A percentile compares a stretch with the other conserved stretches of the same genome.
Evolutionary conservation across 2,797 vertebrate species (phyloP).

Genomic region (Mus spretus): DNA sequence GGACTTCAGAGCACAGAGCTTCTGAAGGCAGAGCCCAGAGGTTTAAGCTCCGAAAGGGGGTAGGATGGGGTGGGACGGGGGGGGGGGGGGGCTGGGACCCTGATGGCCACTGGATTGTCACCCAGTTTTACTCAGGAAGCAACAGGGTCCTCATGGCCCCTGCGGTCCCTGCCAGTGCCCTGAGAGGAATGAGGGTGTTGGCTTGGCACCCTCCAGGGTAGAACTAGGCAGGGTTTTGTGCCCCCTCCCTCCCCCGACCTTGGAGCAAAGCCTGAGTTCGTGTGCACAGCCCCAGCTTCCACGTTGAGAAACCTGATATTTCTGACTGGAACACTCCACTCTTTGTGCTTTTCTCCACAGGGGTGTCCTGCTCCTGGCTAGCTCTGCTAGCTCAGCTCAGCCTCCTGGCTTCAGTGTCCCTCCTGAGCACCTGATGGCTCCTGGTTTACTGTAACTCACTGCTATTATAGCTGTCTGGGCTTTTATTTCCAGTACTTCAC

Average conservation of each 20-base stretch:
- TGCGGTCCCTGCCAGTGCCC: not conserved
- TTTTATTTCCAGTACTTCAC: constrained; percentile 34
- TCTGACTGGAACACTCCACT: constrained; percentile 55
- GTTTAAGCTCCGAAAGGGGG: not conserved
- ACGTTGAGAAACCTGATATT: constrained; percentile 61
- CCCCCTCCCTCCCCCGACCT: not conserved
- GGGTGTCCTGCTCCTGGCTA: not conserved
- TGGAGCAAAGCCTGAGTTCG: constrained; percentile 37
- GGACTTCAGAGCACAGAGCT: not conserved
- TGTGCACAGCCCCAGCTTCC: not conserved
- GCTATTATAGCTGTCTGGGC: constrained; percentile 46
- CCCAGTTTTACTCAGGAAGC: not conserved
- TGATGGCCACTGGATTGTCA: not conserved
- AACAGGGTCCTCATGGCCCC: not conserved
- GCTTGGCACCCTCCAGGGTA: not conserved
- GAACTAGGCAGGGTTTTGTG: constrained; percentile 60
- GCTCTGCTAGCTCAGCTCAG: not conserved
- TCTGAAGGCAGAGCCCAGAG: not conserved
- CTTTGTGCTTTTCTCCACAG: constrained; percentile 61
- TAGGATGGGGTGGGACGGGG: not conserved
- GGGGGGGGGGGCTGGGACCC: not conserved
- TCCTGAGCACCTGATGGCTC: constrained; percentile 33
- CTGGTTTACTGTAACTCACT: constrained; percentile 40
- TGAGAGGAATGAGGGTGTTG: not conserved
- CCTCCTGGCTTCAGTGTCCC: constrained; percentile 23